Conservation (phyloP, 2,797 vertebrate genomes). For the Aratinga solstitialis region DNA sequence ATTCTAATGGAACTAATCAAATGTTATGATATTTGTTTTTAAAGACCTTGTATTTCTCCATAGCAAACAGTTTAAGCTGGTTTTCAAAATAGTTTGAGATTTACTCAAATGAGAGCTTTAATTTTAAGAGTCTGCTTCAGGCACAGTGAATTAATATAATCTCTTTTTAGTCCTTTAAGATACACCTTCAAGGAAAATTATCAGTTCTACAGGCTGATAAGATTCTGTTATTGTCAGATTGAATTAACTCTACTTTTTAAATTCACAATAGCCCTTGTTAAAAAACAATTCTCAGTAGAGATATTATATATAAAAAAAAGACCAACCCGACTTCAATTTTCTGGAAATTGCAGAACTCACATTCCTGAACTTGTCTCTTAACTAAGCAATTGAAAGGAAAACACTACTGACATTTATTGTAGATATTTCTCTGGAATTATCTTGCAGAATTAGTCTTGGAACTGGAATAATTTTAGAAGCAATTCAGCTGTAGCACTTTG, state of each 20-base stretch:
- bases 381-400: slow-evolving; percentile 26
- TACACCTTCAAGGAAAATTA: neutral
- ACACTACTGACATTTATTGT: neutral
- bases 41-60: neutral
- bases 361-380: neutral
- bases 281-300: neutral
- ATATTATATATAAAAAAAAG: neutral
- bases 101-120: neutral
- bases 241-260: neutral
- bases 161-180: neutral
- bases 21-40: neutral
- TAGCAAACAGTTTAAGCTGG: neutral
- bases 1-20: neutral
- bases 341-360: neutral
- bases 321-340: neutral
- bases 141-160: neutral
- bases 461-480: slow-evolving; percentile 29
- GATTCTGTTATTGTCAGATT: neutral
- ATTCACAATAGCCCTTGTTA: neutral
- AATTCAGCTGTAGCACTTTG: neutral
- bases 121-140: neutral
- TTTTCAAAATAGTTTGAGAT: neutral
- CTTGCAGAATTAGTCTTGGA: neutral
- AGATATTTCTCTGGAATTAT: neutral
- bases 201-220: neutral